Conservation (phyloP, 2,797 vertebrate genomes). For the Carapus acus region DNA sequence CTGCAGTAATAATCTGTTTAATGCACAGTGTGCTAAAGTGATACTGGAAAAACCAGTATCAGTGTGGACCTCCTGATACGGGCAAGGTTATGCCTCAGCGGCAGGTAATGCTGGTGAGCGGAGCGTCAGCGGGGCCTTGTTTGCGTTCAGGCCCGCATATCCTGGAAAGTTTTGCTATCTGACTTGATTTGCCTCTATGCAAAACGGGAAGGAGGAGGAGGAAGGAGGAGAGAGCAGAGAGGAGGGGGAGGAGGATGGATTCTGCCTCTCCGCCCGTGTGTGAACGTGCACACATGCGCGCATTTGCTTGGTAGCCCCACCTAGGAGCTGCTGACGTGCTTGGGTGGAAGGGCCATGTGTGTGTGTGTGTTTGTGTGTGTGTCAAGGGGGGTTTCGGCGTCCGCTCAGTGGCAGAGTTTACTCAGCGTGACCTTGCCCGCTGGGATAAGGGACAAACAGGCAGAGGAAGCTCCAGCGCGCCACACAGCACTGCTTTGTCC, state of each 20-base stretch:
- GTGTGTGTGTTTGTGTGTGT: too few relatives aligned
- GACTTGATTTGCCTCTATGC: constrained; percentile 61
- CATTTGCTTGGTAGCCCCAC: not conserved
- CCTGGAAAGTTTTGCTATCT: constrained; percentile 27
- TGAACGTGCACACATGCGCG: too few relatives aligned
- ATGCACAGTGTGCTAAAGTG: too few relatives aligned
- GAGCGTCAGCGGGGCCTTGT: constrained; percentile 3
- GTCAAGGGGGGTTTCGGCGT: constrained; percentile 15
- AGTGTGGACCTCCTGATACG: constrained; percentile 12
- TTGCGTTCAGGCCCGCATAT: constrained; percentile 18
- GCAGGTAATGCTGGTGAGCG: constrained; percentile 6
- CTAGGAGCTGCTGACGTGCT: constrained; percentile 38
- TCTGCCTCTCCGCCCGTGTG: not conserved
- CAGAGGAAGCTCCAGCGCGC: constrained; percentile 37
- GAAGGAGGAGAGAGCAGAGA: not conserved
- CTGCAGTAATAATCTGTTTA: constrained; percentile 1
- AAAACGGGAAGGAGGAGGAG: constrained; percentile 41
- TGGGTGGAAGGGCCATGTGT: too few relatives aligned
- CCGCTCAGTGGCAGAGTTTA: constrained; percentile 38
- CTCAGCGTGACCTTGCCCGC: constrained; percentile 60
- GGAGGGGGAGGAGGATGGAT: not conserved
- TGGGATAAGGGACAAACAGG: constrained; percentile 52
- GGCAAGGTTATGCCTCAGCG: constrained; percentile 12
- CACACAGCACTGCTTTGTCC: constrained; percentile 56
- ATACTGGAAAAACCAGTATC: too few relatives aligned